Base-by-base conservation (phyloP, 2,113 vertebrate species). In the Drymodes brunneopygia region DNA sequence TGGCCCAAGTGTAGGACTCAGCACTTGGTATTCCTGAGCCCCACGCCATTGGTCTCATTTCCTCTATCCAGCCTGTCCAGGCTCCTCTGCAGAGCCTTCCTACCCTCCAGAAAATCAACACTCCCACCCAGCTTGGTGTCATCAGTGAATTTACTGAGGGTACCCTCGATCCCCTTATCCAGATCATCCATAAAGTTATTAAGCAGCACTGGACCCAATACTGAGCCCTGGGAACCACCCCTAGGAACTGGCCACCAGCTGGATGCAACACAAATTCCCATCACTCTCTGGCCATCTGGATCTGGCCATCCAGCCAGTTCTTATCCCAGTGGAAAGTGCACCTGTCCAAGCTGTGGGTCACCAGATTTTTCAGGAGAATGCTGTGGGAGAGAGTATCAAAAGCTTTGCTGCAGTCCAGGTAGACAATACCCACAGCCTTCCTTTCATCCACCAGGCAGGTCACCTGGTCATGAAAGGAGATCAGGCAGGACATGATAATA, bases 101-200 rank as follows among this genome's bases (percentile, higher is more conserved):
- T 12, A 31, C 48, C 9, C 35, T 51, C 17, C 18, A 71, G 42
- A 5, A 64, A 54, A 42, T 22, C 42, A 56, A 44, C 6, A 6
- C 17, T 57, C 22, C 18, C 42, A 48, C 18, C 12, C 16, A 56
- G 7, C 33, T 57, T 14, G 14, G 10, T 57, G 31, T 44, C 14
- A 12, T 18, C 25, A 12, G 2, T n/a, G 24, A 56, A 27, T 71
- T 71, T 56, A 14, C 66, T 64, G 35, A 31, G 35, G 11, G 17
- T 18, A 3, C 7, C 22, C 17, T 42, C 1, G 0, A 27, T 42
- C 3, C 21, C 2, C 25, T 72, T 18, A 31, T 42, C 24, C 24
- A 54, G 54, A 42, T 12, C 42, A 80, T 31, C 24, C 40, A 2
- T 27, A 35, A 64, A 56, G 22, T 23, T 9, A 18, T 7, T 72